These are phyloP conservation scores for Smittia sp. DNA, from an alignment of 2,888 invertebrate species.

Conservation along the genomic window DNA sequence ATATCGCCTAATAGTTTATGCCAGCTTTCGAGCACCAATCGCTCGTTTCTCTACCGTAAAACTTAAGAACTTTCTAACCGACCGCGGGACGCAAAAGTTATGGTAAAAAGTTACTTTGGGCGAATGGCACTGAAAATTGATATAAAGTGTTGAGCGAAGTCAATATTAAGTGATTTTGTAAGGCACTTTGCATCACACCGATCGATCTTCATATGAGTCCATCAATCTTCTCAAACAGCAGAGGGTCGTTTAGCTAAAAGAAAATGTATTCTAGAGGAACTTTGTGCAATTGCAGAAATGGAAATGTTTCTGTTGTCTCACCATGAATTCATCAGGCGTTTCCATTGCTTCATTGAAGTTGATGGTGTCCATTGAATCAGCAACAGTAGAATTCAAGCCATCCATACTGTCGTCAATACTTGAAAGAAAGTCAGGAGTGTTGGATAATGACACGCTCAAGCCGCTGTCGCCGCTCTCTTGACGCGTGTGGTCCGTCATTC, in stretches of 20 bases:
- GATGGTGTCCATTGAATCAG: slow-evolving; percentile 37
- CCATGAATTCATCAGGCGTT: slow-evolving; percentile 41
- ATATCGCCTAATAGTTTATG: no score
- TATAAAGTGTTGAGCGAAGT: no score
- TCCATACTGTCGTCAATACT: slow-evolving; percentile 91
- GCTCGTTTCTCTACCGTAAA: no score
- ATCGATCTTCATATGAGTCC: slow-evolving; percentile 35
- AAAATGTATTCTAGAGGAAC: slow-evolving; percentile 6
- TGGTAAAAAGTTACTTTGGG: no score
- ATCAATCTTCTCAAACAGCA: slow-evolving; percentile 24
- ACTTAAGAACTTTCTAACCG: no score
- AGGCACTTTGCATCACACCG: slow-evolving; percentile 35
- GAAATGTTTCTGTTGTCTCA: neutral
- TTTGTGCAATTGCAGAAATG: neutral
- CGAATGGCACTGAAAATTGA: no score
- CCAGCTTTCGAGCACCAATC: no score
- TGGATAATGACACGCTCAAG: slow-evolving; percentile 85
- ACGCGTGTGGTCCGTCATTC: slow-evolving; percentile 82
- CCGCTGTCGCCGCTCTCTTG: slow-evolving; percentile 96
- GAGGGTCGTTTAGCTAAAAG: slow-evolving; percentile 33
- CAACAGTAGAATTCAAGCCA: slow-evolving; percentile 60
- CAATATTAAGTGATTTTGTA: neutral
- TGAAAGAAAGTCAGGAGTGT: slow-evolving; percentile 87
- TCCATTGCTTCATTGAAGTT: slow-evolving; percentile 39
- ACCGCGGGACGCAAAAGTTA: no score